Conservation (phyloP, 1,140 invertebrate species). For the Drosophila lacteicornis region DNA sequence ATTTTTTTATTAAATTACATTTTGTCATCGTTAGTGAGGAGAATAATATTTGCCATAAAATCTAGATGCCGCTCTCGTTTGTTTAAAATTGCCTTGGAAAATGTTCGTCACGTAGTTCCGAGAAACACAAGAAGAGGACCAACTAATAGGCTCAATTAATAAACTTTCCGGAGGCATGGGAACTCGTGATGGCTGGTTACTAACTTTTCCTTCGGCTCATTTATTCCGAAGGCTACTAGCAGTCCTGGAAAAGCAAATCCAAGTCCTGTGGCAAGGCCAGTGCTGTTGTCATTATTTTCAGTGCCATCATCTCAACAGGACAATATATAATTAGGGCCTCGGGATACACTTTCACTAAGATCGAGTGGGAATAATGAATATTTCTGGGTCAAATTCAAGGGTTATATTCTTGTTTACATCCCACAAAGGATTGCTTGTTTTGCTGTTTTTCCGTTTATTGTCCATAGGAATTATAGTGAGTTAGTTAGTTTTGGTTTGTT, state of each 20-base stretch:
- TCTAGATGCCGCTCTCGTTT: neutral
- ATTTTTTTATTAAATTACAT: constrained; percentile 26
- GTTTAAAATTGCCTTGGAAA: constrained; percentile 44
- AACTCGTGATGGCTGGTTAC: constrained; percentile 31
- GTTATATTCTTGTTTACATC: constrained; percentile 32
- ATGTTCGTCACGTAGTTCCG: constrained; percentile 50
- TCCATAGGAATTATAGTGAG: constrained; percentile 4
- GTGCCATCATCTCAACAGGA: constrained; percentile 20
- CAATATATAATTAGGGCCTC: constrained; percentile 55
- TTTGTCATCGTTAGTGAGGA: neutral
- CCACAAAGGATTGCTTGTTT: neutral
- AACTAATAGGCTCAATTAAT: constrained; percentile 63
- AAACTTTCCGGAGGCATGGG: constrained; percentile 32
- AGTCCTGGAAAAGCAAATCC: constrained; percentile 18
- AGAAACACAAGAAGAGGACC: constrained; percentile 29
- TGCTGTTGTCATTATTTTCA: constrained; percentile 59
- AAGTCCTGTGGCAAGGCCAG: constrained; percentile 35
- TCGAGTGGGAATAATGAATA: constrained; percentile 26
- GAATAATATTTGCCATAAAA: constrained; percentile 6
- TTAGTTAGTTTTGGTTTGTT: constrained; percentile 3
- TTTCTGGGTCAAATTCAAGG: constrained; percentile 23
- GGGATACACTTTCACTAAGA: constrained; percentile 26
- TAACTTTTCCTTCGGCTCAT: constrained; percentile 63
- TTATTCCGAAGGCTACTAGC: constrained; percentile 56
- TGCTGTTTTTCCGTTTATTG: constrained; percentile 16